Conservation (phyloP, 2,797 vertebrate species). For the Lycodopsis pacificus region DNA sequence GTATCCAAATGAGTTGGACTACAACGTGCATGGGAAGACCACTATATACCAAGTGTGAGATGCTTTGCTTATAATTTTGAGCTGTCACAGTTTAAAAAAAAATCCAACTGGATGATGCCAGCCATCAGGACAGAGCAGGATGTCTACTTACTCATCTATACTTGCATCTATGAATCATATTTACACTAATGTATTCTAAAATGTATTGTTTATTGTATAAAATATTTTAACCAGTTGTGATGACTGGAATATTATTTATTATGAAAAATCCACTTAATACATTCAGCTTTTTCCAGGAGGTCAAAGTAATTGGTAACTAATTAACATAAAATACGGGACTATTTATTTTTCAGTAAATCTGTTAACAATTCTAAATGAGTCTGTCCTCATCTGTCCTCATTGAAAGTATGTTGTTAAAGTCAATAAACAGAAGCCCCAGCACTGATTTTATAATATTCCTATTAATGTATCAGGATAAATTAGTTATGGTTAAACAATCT, state of each 20-base stretch:
- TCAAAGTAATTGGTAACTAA: no score
- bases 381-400: not conserved
- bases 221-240: not conserved
- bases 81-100: not conserved
- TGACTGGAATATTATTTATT: not conserved
- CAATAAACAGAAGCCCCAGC: not conserved
- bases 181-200: not conserved
- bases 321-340: no score
- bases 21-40: not conserved
- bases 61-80: not conserved
- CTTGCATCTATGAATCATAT: not conserved
- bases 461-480: not conserved
- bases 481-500: not conserved
- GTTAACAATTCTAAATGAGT: not conserved
- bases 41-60: not conserved
- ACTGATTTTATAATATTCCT: not conserved
- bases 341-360: no score
- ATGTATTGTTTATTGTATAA: not conserved
- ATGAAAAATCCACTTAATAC: not conserved
- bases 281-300: no score
- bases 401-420: slow-evolving; percentile 1
- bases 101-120: no score
- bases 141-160: not conserved
- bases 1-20: not conserved
- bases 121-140: no score